These are phyloP conservation scores for Nesometra sesokonis DNA, from an alignment of 35 echinoderm and acorn worm genomes.

Conservation along the genomic window DNA sequence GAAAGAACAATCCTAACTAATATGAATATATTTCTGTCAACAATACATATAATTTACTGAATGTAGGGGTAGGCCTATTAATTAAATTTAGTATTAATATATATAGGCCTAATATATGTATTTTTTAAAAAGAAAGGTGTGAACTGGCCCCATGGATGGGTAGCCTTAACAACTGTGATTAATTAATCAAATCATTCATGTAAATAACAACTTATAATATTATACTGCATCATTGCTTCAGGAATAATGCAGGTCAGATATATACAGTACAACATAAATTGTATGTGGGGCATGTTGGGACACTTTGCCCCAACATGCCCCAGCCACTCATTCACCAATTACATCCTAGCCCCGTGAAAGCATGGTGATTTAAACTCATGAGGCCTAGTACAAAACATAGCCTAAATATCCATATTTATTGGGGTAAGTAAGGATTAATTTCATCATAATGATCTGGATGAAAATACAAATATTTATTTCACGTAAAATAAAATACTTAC, in stretches of 20 bases:
- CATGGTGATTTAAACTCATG: background rate
- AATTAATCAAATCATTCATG: background rate
- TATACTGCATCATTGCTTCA: background rate
- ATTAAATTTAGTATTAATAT: background rate
- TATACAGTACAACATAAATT: background rate
- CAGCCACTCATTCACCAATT: background rate
- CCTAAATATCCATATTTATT: background rate
- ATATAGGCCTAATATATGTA: background rate
- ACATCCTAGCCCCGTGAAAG: background rate
- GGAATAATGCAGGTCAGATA: background rate
- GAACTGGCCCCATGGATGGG: too few relatives aligned
- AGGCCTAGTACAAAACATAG: background rate
- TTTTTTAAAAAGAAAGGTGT: too few relatives aligned
- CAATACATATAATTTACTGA: background rate
- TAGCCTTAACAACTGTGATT: background rate
- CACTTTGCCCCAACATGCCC: background rate
- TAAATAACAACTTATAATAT: background rate
- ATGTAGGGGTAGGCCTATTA: too few relatives aligned
- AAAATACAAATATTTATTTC: too few relatives aligned
- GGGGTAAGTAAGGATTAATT: too few relatives aligned
- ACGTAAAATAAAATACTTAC: too few relatives aligned
- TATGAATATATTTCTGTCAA: background rate
- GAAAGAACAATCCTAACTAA: background rate
- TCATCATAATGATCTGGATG: too few relatives aligned
- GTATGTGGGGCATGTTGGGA: background rate